Evolutionary conservation across 2,113 vertebrate species (phyloP).

Genomic region (Heterocephalus glaber): DNA sequence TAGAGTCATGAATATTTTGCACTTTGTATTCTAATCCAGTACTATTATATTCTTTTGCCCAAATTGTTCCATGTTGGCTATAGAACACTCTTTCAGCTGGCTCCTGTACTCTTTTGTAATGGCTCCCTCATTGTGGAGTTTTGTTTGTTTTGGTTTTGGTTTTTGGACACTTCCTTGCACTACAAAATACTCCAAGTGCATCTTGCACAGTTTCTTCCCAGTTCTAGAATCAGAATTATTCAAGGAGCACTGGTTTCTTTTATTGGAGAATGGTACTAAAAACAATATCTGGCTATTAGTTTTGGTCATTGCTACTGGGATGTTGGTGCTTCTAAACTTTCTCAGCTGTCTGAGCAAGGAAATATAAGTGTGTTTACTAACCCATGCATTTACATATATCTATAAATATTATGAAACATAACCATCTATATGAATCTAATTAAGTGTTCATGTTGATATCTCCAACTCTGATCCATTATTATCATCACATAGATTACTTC

Average conservation of each 20-base stretch:
- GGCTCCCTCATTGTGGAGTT: neutral
- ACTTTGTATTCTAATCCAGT: neutral
- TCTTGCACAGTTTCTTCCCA: neutral
- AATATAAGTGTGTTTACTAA: neutral
- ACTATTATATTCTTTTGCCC: neutral
- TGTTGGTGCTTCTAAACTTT: neutral
- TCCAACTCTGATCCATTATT: neutral
- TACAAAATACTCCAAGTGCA: neutral
- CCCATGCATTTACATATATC: neutral
- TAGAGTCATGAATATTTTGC: neutral
- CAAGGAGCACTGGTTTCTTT: neutral
- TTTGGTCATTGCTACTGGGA: neutral
- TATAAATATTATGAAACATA: neutral
- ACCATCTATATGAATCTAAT: neutral
- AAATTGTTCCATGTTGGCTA: neutral
- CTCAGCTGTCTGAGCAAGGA: neutral
- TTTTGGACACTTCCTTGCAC: neutral
- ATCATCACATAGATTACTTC: neutral
- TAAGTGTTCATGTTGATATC: neutral
- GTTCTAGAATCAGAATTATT: neutral
- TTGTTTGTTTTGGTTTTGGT: neutral
- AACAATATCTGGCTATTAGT: neutral
- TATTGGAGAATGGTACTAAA: no score
- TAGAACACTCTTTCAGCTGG: neutral
- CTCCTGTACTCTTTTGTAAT: neutral